Evolutionary conservation across 2,113 vertebrate genomes (phyloP), one percentile per base, ranked within the genome.

Genomic region (Laterallus jamaicensis): DNA sequence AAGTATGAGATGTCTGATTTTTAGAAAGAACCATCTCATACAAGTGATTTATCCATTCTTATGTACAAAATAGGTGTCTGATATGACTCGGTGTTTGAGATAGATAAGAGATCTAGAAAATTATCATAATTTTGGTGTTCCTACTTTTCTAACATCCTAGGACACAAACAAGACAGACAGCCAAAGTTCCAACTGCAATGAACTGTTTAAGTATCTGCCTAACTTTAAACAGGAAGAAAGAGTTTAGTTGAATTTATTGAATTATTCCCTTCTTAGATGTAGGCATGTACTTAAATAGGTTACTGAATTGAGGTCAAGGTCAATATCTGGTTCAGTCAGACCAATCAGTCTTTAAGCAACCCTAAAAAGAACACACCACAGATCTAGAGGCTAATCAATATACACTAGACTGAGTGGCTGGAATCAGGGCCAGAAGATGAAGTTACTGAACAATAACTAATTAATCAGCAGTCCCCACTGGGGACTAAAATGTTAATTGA

Each of bases 401-500:
- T 40, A 32, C 52, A 47, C 70, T 60, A 95, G 83, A 86, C 82
- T 91, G 88, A 94, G 79, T 88, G 82, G 73, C 54, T 96, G 62
- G 31, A 96, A 59, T 88, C 82, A 86, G 56, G 79, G 9, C 55
- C 62, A 95, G 86, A 85, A 86, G 86, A 96, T 76, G 84, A 96
- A 95, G 84, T 79, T 95, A 82, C 88, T 88, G 73, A 95, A 93
- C 66, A 95, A 94, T 96, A 88, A 95, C 88, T 94, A 86, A 95
- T 94, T 95, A 96, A 96, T 93, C 93, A 97, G 56, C 64, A 93
- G 66, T 86, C 22, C 44, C 82, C 76, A 79, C 0, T 73, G 76
- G 91, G 81, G 37, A 91, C 35, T 88, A 77, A 96, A 96, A 97
- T 88, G 84, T 32, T 97, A 95, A 97, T 69, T 94, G 92, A 97